phyloP scores from a whole-genome alignment of 2,113 vertebrate genomes.

The Albula glossodonta region DNA sequence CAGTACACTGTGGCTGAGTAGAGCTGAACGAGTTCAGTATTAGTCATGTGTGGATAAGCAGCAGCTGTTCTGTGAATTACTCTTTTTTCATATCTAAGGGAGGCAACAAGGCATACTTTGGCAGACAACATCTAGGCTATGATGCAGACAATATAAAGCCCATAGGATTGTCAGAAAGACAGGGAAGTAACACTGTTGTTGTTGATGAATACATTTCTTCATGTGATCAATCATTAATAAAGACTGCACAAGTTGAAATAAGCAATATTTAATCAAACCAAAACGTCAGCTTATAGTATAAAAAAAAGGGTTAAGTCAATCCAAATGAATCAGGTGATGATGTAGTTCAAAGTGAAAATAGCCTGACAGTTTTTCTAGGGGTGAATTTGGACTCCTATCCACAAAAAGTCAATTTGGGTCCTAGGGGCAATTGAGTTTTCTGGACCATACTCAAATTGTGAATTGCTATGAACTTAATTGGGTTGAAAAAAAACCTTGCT shows the following conservation, averaged over 20 bases:
- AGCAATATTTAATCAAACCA: neutral
- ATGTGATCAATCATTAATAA: neutral
- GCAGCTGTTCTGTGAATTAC: slow-evolving; percentile 31
- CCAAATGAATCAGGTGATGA: neutral
- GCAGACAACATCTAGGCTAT: neutral
- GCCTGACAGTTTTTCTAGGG: neutral
- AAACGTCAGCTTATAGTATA: neutral
- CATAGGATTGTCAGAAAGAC: neutral
- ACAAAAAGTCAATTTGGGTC: neutral
- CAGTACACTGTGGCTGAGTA: slow-evolving; percentile 16
- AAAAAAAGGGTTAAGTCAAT: neutral
- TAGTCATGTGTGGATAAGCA: slow-evolving; percentile 41
- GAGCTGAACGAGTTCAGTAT: slow-evolving; percentile 42
- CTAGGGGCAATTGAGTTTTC: too few species aligned
- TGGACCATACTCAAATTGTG: neutral
- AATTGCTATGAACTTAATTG: neutral
- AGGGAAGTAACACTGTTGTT: neutral
- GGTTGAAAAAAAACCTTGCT: neutral
- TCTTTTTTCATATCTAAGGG: neutral
- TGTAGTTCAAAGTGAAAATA: neutral
- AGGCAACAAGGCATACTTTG: slow-evolving; percentile 8
- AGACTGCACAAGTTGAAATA: neutral
- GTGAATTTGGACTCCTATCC: neutral
- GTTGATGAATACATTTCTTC: neutral
- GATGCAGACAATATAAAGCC: neutral